phyloP scores from a whole-genome alignment of 1,140 invertebrate species.

The Bombus polaris region DNA sequence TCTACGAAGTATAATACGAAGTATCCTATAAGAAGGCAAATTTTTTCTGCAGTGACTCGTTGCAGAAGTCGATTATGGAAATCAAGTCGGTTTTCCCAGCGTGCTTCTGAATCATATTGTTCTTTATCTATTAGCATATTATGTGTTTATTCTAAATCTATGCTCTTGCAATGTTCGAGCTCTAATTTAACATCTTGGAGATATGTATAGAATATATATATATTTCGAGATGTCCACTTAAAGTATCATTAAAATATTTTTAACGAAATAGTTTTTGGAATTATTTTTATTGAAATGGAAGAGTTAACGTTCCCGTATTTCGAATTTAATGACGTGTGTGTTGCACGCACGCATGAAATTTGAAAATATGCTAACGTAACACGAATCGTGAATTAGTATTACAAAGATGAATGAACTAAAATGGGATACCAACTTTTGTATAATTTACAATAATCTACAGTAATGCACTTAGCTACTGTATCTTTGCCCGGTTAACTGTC shows the following conservation, averaged over 20 bases:
- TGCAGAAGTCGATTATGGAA: neutral
- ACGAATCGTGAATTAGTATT: neutral
- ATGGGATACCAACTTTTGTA: too few species aligned
- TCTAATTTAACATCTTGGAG: neutral
- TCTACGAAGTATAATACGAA: too few species aligned
- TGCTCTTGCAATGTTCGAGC: neutral
- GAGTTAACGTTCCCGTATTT: neutral
- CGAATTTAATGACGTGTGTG: neutral
- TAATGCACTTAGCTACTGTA: too few species aligned
- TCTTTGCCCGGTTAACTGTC: neutral
- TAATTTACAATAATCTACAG: neutral
- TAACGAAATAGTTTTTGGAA: too few species aligned
- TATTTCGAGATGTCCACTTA: too few species aligned
- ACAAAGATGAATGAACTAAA: neutral
- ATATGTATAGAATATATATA: neutral
- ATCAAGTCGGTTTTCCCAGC: constrained; percentile 1
- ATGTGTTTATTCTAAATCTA: neutral
- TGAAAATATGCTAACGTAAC: neutral
- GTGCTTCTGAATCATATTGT: neutral
- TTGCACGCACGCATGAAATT: neutral
- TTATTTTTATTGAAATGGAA: too few species aligned
- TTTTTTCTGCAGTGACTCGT: neutral
- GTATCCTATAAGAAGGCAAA: neutral
- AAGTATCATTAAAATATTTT: too few species aligned
- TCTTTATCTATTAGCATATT: neutral